Percentiles rank a stretch among this genome's conserved stretches.
These are phyloP conservation scores for Syngnathoides biaculeatus DNA, from an alignment of 2,113 vertebrate species.

Conservation along the genomic window DNA sequence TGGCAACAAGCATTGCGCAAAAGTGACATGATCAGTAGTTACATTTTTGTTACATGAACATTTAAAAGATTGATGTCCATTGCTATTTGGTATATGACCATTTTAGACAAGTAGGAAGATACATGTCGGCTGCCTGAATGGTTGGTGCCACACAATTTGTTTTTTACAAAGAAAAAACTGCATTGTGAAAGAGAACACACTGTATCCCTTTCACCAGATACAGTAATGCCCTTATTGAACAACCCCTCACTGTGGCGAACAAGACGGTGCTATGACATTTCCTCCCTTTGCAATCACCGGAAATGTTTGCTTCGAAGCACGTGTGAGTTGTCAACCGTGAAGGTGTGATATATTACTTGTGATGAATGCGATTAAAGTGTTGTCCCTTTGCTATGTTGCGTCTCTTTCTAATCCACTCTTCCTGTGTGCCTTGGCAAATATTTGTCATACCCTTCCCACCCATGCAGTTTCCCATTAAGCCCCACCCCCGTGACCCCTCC, in stretches of 20 bases:
- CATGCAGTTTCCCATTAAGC: slow-evolving; percentile 50
- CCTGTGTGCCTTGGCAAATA: slow-evolving; percentile 55
- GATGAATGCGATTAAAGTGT: slow-evolving; percentile 44
- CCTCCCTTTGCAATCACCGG: slow-evolving; percentile 37
- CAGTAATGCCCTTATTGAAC: slow-evolving; percentile 27
- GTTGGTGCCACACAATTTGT: no score
- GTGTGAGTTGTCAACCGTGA: background rate
- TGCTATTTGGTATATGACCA: background rate
- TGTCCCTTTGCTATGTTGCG: slow-evolving; percentile 49
- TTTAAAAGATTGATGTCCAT: background rate
- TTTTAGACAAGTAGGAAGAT: background rate
- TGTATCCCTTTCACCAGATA: slow-evolving; percentile 35
- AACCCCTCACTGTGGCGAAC: slow-evolving; percentile 22
- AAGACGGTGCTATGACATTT: slow-evolving; percentile 6
- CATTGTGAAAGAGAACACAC: slow-evolving; percentile 40
- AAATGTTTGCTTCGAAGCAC: slow-evolving; percentile 19
- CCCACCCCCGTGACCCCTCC: slow-evolving; percentile 37
- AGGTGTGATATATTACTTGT: background rate
- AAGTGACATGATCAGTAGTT: background rate
- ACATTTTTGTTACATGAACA: no score
- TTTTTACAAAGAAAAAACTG: background rate
- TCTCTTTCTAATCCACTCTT: slow-evolving; percentile 34
- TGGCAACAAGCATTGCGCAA: background rate
- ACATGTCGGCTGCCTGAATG: background rate
- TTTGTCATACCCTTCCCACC: slow-evolving; percentile 54